Base-by-base conservation (phyloP, 2,113 vertebrate genomes). In the Phylloscopus trochiloides region DNA sequence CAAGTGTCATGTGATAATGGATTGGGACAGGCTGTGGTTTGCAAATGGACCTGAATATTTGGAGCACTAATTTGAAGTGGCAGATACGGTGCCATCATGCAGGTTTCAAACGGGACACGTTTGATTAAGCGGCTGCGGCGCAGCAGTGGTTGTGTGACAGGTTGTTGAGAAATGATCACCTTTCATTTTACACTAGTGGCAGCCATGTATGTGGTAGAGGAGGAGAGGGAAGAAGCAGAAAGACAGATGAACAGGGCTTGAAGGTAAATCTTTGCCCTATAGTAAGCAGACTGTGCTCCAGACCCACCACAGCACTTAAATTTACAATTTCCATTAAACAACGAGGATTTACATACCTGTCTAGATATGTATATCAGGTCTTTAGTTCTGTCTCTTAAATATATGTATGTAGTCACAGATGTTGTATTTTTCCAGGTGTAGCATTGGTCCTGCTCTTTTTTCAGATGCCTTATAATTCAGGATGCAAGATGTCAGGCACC, bases 1-100 rank as follows among this genome's bases (percentile, higher is more conserved):
- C 97, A 82, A 40, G 78, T 94, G 82, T 95, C 92, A 47, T 91
- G 75, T 92, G 81, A 54, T 97, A 96, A 96, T 97, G 95, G 92
- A 90, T 57, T 92, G 94, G 90, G 95, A 93, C 94, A 94, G 86
- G 24, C 81, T 55, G 58, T 47, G 45, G 63, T 86, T 96, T 88
- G 80, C 88, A 92, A 96, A 96, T 91, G 88, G 81, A 90, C 66
- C 68, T 79, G 70, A 71, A 76, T 95, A 94, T 91, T 93, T 5
- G 0, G 70, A 93, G 74, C 4, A 17, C 83, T 97, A 90, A 96
- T 96, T 42, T 78, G 81, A 92, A 70, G 81, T 86, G 90, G 92
- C 95, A 95, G 87, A 75, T 95, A 82, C 25, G 50, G 43, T 72
- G 82, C 71, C 52, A 31, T 79, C 32, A 1, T 28, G 65, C 61